A percentile compares a stretch with the other conserved stretches of the same genome.
Evolutionary conservation across 2,113 vertebrate species (phyloP).

Genomic region (Lutjanus erythropterus): DNA sequence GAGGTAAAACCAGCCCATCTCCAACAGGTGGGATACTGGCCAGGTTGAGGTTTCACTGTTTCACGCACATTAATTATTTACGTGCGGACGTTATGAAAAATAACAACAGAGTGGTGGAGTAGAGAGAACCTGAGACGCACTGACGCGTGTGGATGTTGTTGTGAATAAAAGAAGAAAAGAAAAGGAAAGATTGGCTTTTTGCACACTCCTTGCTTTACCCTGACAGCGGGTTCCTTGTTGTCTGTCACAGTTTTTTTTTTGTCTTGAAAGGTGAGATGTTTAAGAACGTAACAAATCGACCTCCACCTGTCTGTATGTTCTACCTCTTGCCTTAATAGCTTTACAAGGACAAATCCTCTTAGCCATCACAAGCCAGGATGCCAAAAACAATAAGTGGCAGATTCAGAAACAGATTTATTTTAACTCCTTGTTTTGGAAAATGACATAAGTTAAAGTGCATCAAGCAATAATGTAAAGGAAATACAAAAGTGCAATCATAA

Average conservation of each 20-base stretch:
- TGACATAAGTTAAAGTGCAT: not conserved
- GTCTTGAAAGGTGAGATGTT: no score
- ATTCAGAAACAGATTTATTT: not conserved
- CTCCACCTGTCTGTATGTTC: not conserved
- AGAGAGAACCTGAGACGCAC: slow-evolving; percentile 45
- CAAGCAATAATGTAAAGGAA: not conserved
- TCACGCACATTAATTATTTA: slow-evolving; percentile 85
- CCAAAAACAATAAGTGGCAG: not conserved
- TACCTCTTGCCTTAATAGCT: not conserved
- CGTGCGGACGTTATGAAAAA: slow-evolving; percentile 77
- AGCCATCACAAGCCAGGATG: not conserved
- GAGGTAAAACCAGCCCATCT: not conserved
- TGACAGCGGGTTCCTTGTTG: not conserved
- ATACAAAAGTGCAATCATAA: not conserved
- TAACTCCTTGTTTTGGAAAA: not conserved
- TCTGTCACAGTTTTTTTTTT: not conserved
- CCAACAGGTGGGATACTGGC: slow-evolving; percentile 82
- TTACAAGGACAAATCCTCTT: no score
- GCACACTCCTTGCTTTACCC: not conserved
- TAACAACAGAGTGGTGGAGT: slow-evolving; percentile 66
- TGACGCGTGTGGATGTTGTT: slow-evolving; percentile 32
- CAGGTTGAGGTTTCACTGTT: slow-evolving; percentile 77
- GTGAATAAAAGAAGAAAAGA: slow-evolving; percentile 8
- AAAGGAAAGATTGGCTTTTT: not conserved
- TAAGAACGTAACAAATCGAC: no score